Base-by-base conservation (phyloP, 2,888 invertebrate genomes). In the Stenodema calcarata region DNA sequence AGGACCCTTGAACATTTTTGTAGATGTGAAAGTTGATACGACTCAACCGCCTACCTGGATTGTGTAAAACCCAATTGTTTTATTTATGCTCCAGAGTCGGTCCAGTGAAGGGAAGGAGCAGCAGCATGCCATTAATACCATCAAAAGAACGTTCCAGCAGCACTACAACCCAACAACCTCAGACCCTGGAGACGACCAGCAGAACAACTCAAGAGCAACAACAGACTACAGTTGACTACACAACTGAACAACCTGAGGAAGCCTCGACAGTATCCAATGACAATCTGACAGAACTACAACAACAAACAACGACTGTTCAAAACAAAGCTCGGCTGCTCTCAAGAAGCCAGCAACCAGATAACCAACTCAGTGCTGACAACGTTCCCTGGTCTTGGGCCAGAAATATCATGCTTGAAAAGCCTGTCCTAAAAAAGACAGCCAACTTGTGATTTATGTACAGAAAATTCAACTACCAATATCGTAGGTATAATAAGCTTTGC, bases 351-450 rank as follows among this genome's bases (percentile, higher is more conserved):
- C 82, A 28, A 69, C 35, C 62, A 18, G 47, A 82, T 12, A 62
- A 62, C 41, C 82, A 30, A 82, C 69, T 35, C 79, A 73, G n/a
- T 23, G 69, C 86, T 42, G 80, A 83, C 69, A 87, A 88, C 79
- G 87, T 89, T 54, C 90, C 89, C 42, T 90, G 90, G 90, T 89
- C 90, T 35, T 90, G 89, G 89, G 89, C 89, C 30, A 89, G 89
- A 87, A 89, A 89, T 86, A 90, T 89, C 78, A 88, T 89, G 89
- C 88, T 90, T 18, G 90, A 90, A 87, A 90, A 90, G 88, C 90
- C 90, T 47, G 89, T 89, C 78, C 87, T 89, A 73, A 90, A 89
- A 83, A 90, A 89, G 86, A 88, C 89, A 42, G 88, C 88, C 87
- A 87, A 84, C 76, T 88, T 87, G 88, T 88, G 87, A 88, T 88